Percentiles rank a stretch among this genome's conserved stretches.
Conservation (phyloP, 2,113 vertebrate species). For the Deroptyus accipitrinus region DNA sequence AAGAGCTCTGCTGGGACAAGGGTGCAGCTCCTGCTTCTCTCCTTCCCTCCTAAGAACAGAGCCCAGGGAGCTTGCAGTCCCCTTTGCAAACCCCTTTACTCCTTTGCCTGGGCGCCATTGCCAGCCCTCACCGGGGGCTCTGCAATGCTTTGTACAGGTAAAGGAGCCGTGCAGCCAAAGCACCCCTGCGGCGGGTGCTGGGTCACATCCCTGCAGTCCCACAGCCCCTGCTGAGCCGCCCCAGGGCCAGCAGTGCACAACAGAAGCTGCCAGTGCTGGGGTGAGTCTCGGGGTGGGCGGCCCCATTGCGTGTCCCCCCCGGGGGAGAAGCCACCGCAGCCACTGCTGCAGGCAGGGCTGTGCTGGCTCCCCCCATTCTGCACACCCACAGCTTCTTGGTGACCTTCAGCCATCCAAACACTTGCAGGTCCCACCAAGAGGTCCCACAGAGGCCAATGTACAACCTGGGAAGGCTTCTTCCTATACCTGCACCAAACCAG, state of each 20-base stretch:
- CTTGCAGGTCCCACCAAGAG: background rate
- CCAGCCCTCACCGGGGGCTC: background rate
- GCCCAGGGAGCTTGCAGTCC: background rate
- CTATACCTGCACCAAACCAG: rapidly evolving
- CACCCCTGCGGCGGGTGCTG: background rate
- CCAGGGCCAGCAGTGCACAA: rapidly evolving
- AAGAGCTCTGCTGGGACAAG: background rate
- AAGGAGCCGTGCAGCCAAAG: background rate
- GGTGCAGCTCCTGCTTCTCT: background rate
- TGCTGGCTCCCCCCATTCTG: background rate
- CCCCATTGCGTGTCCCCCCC: rapidly evolving
- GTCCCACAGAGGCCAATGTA: rapidly evolving
- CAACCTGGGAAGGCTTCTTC: background rate
- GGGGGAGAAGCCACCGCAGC: rapidly evolving
- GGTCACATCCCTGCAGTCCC: rapidly evolving
- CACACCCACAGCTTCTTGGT: background rate
- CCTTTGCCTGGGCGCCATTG: rapidly evolving
- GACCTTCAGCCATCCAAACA: rapidly evolving
- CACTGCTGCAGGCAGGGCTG: background rate
- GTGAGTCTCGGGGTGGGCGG: background rate
- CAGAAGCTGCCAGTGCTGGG: rapidly evolving
- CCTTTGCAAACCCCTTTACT: background rate
- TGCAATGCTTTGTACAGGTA: background rate
- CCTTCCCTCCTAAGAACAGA: background rate
- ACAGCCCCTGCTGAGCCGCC: background rate